A percentile compares a stretch with the other conserved stretches of the same genome.
phyloP scores from a whole-genome alignment of 2,797 vertebrate species.

The Periophthalmus magnuspinnatus region DNA sequence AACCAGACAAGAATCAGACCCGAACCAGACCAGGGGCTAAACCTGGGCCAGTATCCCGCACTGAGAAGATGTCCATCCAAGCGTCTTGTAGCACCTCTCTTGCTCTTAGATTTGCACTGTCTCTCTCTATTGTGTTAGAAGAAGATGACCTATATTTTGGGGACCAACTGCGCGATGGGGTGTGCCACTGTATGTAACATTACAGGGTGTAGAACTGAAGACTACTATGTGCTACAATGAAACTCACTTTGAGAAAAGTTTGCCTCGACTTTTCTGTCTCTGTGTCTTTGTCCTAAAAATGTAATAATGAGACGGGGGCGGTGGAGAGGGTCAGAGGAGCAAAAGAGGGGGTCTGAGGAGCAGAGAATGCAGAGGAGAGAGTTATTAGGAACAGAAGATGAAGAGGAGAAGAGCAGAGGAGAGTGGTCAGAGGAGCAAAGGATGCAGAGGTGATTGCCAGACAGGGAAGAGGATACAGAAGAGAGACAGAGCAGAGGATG shows the following conservation, averaged over 20 bases:
- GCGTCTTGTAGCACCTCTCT: slow-evolving; percentile 78
- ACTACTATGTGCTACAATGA: slow-evolving; percentile 78
- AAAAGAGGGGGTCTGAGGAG: too few relatives aligned
- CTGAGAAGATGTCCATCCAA: slow-evolving; percentile 66
- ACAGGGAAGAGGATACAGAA: too few relatives aligned
- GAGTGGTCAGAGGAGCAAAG: neutral
- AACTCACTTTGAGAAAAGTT: slow-evolving; percentile 77
- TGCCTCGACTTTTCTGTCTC: slow-evolving; percentile 46
- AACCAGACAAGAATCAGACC: too few relatives aligned
- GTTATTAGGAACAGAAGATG: neutral
- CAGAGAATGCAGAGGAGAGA: neutral
- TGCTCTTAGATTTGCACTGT: slow-evolving; percentile 75
- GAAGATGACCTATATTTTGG: slow-evolving; percentile 74
- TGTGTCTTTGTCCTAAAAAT: neutral
- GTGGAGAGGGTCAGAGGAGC: neutral
- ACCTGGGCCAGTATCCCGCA: slow-evolving; percentile 70
- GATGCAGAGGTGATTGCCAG: too few relatives aligned
- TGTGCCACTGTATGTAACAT: slow-evolving; percentile 76
- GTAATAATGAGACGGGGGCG: neutral
- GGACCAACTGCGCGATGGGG: slow-evolving; percentile 68
- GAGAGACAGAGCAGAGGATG: too few relatives aligned
- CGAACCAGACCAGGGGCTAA: slow-evolving; percentile 12
- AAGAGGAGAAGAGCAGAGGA: neutral
- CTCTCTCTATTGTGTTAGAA: slow-evolving; percentile 76
- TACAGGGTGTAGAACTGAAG: slow-evolving; percentile 76